Base-by-base conservation (phyloP, 2,797 vertebrate species). In the Macrochelys suwanniensis region DNA sequence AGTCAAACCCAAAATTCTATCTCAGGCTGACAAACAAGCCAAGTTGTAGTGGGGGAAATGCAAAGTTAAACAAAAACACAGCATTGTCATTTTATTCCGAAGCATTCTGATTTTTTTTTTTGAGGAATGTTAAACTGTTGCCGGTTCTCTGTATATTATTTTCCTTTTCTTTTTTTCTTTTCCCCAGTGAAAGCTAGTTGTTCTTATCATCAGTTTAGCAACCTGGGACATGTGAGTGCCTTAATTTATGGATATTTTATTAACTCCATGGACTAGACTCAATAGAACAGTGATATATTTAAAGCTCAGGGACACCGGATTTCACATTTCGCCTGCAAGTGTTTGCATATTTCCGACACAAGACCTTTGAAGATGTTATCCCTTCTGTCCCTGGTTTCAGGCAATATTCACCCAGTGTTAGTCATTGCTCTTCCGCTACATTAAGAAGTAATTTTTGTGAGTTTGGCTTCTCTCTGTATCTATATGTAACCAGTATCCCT, bases 381-480 rank as follows among this genome's bases (percentile, higher is more conserved):
- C 83, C 11, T 92, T 78, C 53, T 82, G 6, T 90, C 21, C 2
- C 5, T 87, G 53, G 45, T 49, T 31, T 77, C 74, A 49, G 74
- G 21, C 5, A 82, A 2, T 86, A 26, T 76, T 94, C 33, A 81
- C 15, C 12, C 82, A 83, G 81, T 81, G 5, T 7, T 77, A 77
- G 74, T 77, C 74, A 47, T 77, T 77, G 74, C 45, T 25, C 21
- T 84, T 90, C 17, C 47, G 31, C 37, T 42, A 68, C 15, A 31
- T 31, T 50, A 85, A 81, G 53, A 11, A 88, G 8, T 78, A 57
- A 13, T 90, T 85, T 12, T 53, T 1, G 13, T n/a, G 3, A 88
- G 26, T 84, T 6, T 76, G 54, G 13, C n/a, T 94, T 94, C 84
- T 86, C 15, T 23, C 4, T 10, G 50, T 53, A 82, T 87, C 56